A percentile compares a stretch with the other conserved stretches of the same genome.
These are phyloP conservation scores for Trissolcus basalis DNA, from an alignment of 1,140 invertebrate species.

Conservation along the genomic window DNA sequence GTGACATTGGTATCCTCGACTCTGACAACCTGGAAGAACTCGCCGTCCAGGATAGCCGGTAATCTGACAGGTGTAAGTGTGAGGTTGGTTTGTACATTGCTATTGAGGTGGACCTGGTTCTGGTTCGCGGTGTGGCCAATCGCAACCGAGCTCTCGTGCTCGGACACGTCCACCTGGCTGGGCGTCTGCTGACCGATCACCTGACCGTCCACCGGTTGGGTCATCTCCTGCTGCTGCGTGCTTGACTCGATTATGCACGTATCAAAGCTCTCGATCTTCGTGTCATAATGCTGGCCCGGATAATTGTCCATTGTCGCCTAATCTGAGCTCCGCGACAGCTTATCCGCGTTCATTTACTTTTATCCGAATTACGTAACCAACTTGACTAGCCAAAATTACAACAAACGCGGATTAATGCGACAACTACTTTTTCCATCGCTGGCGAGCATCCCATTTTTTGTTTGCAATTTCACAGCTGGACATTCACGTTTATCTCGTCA, in stretches of 20 bases:
- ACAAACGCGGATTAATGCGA: background rate
- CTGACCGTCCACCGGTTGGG: constrained; percentile 58
- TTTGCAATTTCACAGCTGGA: background rate
- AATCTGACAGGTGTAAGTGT: constrained; percentile 71
- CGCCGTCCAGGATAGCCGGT: constrained; percentile 74
- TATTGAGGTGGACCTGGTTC: constrained; percentile 63
- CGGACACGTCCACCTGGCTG: constrained; percentile 58
- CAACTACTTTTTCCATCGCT: background rate
- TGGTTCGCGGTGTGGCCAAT: constrained; percentile 28
- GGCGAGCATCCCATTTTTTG: background rate
- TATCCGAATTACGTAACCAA: background rate
- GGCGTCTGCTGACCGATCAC: constrained; percentile 34
- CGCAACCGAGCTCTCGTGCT: constrained; percentile 56
- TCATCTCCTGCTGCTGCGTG: constrained; percentile 61
- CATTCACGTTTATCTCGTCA: too few species aligned
- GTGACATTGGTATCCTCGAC: constrained; percentile 73
- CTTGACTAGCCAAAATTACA: background rate
- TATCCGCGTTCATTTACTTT: background rate
- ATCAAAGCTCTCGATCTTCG: constrained; percentile 73
- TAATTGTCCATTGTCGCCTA: constrained; percentile 68
- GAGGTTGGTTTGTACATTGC: constrained; percentile 63
- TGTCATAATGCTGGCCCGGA: constrained; percentile 65
- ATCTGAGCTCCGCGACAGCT: background rate
- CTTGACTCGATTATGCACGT: constrained; percentile 66
- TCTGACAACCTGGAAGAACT: constrained; percentile 72